Base-by-base conservation (phyloP, 2,888 invertebrate species). In the Allophyes oxyacanthae region DNA sequence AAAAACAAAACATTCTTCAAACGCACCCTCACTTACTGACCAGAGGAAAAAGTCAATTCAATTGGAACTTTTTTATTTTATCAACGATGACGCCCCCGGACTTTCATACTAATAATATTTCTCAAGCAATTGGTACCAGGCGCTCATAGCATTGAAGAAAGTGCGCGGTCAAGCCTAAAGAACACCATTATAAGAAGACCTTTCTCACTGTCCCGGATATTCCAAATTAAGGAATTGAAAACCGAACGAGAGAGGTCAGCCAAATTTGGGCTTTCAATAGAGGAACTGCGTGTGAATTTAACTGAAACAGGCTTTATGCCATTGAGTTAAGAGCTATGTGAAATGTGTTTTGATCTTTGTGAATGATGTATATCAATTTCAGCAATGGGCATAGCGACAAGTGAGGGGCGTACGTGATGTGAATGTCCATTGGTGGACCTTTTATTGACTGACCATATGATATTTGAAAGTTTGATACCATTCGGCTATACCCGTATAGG, bases 281-380 rank as follows among this genome's bases (percentile, higher is more conserved):
- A 34, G 40, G 49, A 48, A 50, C 6, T 63, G 43, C 64, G 11
- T 38, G 9, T 8, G 25, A 10, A 46, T 46, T 57, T 25, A 30
- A 60, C 58, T 34, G 84, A 82, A 77, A 59, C 77, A 48, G 48
- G 64, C 82, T 74, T 72, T 88, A 83, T 72, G 6, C 8, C 20
- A 63, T 52, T 60, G 48, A 13, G 41, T 70, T 83, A 85, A 75
- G 70, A 54, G 51, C 54, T 56, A 68, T 58, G 34, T 40, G 30
- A 46, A 32, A 55, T 60, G 57, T 53, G 20, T 57, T 46, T 51
- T 43, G 52, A 51, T 65, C 52, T 58, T 79, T 79, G 81, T 76
- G 70, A 71, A 83, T 82, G 84, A 86, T 86, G 87, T 89, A 87
- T 93, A 92, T 92, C 92, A 92, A 93, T 92, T 92, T 93, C 89